Percentiles rank a stretch among this genome's conserved stretches.
Evolutionary conservation across 2,888 invertebrate genomes (phyloP).

Genomic region (Meta bourneti): DNA sequence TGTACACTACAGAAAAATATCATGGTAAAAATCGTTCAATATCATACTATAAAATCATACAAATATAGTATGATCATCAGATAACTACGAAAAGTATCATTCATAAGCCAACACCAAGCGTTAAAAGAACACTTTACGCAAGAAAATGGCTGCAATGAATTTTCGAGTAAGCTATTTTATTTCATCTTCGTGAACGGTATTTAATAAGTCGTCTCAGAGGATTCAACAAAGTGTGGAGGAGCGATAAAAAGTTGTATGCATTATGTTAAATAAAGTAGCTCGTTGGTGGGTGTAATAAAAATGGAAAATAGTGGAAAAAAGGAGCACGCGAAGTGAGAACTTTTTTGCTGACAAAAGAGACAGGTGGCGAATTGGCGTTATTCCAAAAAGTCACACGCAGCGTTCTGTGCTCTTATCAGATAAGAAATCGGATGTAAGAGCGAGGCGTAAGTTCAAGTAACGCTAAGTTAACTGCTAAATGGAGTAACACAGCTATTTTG

Average conservation of each 20-base stretch:
- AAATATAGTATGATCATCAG: too few relatives aligned
- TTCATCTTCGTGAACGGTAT: not conserved
- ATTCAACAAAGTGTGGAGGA: not conserved
- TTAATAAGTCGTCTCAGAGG: not conserved
- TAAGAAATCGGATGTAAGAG: constrained; percentile 12
- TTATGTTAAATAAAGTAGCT: constrained; percentile 21
- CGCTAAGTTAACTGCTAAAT: not conserved
- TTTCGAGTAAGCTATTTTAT: not conserved
- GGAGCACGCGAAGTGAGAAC: constrained; percentile 25
- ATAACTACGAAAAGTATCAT: too few relatives aligned
- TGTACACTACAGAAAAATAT: too few relatives aligned
- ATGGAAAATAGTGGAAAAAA: constrained; percentile 29
- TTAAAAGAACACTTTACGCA: not conserved
- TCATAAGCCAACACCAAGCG: not conserved
- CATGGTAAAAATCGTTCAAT: too few relatives aligned
- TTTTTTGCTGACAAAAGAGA: constrained; percentile 50
- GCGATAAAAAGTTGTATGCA: not conserved
- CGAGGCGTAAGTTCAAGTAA: not conserved
- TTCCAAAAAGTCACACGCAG: constrained; percentile 43
- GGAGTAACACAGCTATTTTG: not conserved
- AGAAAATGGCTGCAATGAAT: not conserved
- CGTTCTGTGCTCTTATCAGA: constrained; percentile 11
- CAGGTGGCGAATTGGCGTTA: constrained; percentile 45
- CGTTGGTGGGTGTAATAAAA: constrained; percentile 24
- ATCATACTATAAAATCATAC: too few relatives aligned